These are phyloP conservation scores for Nicator chloris DNA, from an alignment of 2,113 vertebrate genomes.

Conservation along the genomic window DNA sequence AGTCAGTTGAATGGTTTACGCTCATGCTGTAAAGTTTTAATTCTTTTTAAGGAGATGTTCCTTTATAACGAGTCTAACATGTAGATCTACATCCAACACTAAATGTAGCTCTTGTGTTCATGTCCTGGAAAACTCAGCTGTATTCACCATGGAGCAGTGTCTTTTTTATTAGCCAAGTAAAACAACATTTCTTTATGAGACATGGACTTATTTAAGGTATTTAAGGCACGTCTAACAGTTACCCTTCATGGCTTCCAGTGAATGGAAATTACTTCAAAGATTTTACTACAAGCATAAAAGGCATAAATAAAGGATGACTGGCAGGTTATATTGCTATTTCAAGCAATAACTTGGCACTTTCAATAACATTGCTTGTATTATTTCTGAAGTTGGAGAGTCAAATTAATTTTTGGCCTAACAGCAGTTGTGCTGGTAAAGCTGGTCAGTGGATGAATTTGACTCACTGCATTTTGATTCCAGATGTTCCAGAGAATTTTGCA, in stretches of 20 bases:
- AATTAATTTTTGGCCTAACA: background rate
- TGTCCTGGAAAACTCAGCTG: background rate
- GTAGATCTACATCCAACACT: background rate
- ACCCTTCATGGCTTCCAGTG: background rate
- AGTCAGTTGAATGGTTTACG: background rate
- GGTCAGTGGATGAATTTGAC: background rate
- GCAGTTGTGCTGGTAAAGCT: background rate
- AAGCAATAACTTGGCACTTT: background rate
- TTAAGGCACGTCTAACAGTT: background rate
- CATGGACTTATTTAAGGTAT: background rate
- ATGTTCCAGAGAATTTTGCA: background rate
- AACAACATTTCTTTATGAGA: background rate
- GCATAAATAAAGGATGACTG: background rate
- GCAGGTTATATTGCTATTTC: background rate
- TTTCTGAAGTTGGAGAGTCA: background rate
- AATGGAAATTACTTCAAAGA: background rate
- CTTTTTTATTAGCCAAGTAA: background rate
- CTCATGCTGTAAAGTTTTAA: background rate
- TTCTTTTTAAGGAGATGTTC: background rate
- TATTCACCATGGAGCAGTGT: background rate
- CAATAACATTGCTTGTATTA: background rate
- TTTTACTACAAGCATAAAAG: background rate
- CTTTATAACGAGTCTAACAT: background rate
- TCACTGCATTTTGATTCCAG: background rate
- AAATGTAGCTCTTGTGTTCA: background rate